A percentile compares a stretch with the other conserved stretches of the same genome.
phyloP scores from a whole-genome alignment of 64 coral and sea anemone species.

The Porites lutea region DNA sequence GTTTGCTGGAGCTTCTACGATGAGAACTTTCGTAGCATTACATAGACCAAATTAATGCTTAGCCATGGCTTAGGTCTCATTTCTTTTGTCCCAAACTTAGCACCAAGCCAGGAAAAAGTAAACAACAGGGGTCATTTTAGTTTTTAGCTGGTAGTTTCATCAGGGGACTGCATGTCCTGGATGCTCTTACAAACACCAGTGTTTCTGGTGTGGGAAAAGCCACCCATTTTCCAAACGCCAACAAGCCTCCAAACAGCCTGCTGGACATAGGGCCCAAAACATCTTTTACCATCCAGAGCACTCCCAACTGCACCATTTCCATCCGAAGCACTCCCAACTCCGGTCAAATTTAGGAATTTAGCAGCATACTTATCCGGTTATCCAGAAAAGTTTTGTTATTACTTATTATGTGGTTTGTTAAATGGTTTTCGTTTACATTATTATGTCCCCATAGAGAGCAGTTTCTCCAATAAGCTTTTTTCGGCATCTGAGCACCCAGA shows the following conservation, averaged over 20 bases:
- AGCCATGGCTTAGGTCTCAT: constrained; percentile 16
- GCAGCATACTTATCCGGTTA: not conserved
- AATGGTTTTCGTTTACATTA: constrained; percentile 37
- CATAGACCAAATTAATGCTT: not conserved
- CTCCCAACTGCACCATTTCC: not conserved
- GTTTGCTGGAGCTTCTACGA: constrained; percentile 37
- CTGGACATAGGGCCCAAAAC: not conserved
- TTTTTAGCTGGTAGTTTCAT: not conserved
- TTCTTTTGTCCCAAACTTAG: not conserved
- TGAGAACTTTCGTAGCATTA: not conserved
- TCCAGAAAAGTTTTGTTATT: not conserved
- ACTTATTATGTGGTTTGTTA: constrained; percentile 11
- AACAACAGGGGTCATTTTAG: not conserved
- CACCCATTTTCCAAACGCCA: constrained; percentile 5
- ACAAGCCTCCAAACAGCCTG: not conserved
- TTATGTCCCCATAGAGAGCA: not conserved
- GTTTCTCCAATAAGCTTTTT: not conserved
- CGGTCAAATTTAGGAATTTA: not conserved
- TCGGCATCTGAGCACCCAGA: not conserved
- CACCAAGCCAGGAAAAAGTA: not conserved
- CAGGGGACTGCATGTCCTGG: not conserved
- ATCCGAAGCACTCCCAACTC: constrained; percentile 4
- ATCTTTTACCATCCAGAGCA: constrained; percentile 2
- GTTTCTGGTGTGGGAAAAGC: not conserved
- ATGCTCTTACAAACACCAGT: not conserved